Base-by-base conservation (phyloP, 1,140 invertebrate species). In the Aphidius gifuensis region DNA sequence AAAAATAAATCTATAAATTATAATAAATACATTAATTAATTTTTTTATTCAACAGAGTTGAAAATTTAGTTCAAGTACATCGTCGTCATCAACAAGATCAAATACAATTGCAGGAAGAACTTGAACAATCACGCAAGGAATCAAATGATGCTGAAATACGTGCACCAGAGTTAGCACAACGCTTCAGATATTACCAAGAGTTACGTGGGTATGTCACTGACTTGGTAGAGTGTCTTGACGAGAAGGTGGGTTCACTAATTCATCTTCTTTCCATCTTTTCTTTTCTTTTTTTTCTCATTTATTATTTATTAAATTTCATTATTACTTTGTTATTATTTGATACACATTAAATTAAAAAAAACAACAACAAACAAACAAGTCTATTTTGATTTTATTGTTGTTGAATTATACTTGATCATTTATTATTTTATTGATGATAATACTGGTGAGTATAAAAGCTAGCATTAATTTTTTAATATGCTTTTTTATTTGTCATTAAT, bases 201-300 rank as follows among this genome's bases (percentile, higher is more conserved):
- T 89, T 95, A 74, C 89, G 93, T 81, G 92, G 93, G 77, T 98
- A 96, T 89, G 88, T 97, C 77, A 92, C 91, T 74, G 94, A 97
- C 87, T 90, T 97, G 80, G 90, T 97, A 82, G 96, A 97, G 85
- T 98, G 95, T 86, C 87, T 97, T 71, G 92, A 96, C 71, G 90
- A 93, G 81, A 94, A 94, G 87, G 88, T 92, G 81, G 84, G 84
- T 85, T 80, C 66, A 80, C 76, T 76, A 76, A 78, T 68, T 80
- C 76, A 77, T 75, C 75, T 78, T 69, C 75, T 71, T 71, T 67
- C 68, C 60, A 69, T 74, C 73, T 68, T 64, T 65, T 39, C 48
- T 43, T 40, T 71, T 69, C 71, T 73, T 70, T 66, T 66, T 61
- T 53, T 70, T 58, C 62, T 51, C n/a, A n/a, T n/a, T n/a, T 43